Conservation (phyloP, 2,797 vertebrate genomes). For the Nothura maculosa region DNA sequence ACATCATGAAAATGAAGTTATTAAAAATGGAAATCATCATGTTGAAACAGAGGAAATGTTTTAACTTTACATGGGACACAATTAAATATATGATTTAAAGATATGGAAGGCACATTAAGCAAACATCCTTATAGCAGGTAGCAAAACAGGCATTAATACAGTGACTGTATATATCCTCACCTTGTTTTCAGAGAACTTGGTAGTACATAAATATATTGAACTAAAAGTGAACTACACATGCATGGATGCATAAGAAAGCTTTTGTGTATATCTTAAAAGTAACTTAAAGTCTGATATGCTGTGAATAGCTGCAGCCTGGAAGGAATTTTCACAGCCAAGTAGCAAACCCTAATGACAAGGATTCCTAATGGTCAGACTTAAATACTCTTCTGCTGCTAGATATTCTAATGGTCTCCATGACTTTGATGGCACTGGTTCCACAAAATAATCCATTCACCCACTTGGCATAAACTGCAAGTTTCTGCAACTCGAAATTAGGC, state of each 20-base stretch:
- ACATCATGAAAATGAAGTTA: not conserved
- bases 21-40: not conserved
- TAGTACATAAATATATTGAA: conserved; percentile 36
- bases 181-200: not conserved
- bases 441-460: not conserved
- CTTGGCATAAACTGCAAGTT: not conserved
- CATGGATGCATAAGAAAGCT: conserved; percentile 38
- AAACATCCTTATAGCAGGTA: not conserved
- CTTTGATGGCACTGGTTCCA: not conserved
- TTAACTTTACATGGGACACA: not conserved
- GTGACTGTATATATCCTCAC: not conserved
- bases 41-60: not conserved
- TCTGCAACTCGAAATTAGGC: not conserved
- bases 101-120: not conserved
- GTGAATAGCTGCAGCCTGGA: conserved; percentile 33
- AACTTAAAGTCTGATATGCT: conserved; percentile 14
- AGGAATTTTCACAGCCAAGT: conserved; percentile 30
- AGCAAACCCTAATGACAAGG: conserved; percentile 9
- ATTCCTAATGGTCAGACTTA: conserved; percentile 44
- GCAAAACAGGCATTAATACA: not conserved
- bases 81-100: not conserved
- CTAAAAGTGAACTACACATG: conserved; percentile 8
- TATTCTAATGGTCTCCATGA: not conserved
- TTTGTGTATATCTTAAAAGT: conserved; percentile 39
- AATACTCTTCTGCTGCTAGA: not conserved